These are phyloP conservation scores for Himalopsyche phryganea DNA, from an alignment of 1,140 invertebrate species.

Conservation along the genomic window DNA sequence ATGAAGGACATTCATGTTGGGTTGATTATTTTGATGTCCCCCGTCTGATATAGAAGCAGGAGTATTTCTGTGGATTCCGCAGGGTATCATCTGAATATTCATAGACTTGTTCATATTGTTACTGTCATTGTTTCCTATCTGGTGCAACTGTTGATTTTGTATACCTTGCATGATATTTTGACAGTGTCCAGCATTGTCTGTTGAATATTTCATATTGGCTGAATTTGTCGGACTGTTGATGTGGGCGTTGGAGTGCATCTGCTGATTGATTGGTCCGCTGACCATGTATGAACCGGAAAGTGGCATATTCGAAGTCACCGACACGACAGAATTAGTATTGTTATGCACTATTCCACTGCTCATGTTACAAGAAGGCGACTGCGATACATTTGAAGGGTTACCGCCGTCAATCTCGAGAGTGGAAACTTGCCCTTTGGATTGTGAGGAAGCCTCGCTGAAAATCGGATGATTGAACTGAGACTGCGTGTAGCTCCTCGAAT, in stretches of 20 bases:
- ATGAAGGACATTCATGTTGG: constrained; percentile 26
- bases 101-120: constrained; percentile 11
- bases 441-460: constrained; percentile 22
- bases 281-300: constrained; percentile 20
- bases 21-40: constrained; percentile 10
- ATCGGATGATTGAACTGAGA: constrained; percentile 22
- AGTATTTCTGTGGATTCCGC: constrained; percentile 18
- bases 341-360: constrained; percentile 17
- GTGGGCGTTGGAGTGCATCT: too few relatives aligned
- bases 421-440: constrained; percentile 18
- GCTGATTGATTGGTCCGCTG: constrained; percentile 22
- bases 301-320: constrained; percentile 14
- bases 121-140: constrained; percentile 6
- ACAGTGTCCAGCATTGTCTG: constrained; percentile 5
- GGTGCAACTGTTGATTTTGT: constrained; percentile 13
- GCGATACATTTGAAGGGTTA: constrained; percentile 10
- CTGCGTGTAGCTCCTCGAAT: constrained; percentile 26
- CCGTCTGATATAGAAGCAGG: constrained; percentile 12
- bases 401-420: constrained; percentile 2
- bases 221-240: neutral
- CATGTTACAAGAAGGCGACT: constrained; percentile 4
- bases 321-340: constrained; percentile 19
- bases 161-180: constrained; percentile 15
- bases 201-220: constrained; percentile 5
- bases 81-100: constrained; percentile 3